phyloP scores from a whole-genome alignment of 2,888 invertebrate genomes.

The Listrodromus nycthemerus region DNA sequence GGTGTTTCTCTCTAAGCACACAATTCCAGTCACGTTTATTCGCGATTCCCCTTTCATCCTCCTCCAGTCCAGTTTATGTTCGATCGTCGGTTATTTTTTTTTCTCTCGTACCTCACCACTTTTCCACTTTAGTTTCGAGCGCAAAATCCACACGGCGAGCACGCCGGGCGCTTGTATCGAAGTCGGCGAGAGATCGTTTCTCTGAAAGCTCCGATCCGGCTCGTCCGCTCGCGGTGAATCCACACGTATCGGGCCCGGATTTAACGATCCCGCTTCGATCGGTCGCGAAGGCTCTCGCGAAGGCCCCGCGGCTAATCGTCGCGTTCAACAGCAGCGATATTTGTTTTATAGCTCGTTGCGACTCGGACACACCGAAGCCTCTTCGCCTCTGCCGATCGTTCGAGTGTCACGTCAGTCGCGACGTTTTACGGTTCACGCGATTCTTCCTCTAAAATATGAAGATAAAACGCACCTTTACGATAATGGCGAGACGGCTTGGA shows the following conservation, averaged over 20 bases:
- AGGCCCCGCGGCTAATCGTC: constrained; percentile 49
- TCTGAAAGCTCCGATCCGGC: constrained; percentile 49
- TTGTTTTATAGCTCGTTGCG: constrained; percentile 56
- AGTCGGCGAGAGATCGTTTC: constrained; percentile 36
- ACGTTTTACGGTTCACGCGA: constrained; percentile 45
- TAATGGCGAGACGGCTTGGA: constrained; percentile 18
- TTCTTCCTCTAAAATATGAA: constrained; percentile 5
- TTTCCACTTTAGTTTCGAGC: constrained; percentile 55
- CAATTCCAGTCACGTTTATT: constrained; percentile 51
- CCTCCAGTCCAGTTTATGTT: constrained; percentile 23
- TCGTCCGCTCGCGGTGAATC: constrained; percentile 31
- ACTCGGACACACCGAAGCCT: constrained; percentile 13
- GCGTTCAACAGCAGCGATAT: constrained; percentile 56
- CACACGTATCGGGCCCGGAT: constrained; percentile 40
- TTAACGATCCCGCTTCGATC: constrained; percentile 57
- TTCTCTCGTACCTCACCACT: constrained; percentile 19
- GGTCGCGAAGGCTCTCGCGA: constrained; percentile 25
- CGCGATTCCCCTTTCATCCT: constrained; percentile 33
- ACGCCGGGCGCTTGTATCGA: constrained; percentile 15
- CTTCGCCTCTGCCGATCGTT: constrained; percentile 1
- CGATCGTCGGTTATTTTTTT: constrained; percentile 1
- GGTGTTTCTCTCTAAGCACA: constrained; percentile 20
- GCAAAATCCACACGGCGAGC: constrained; percentile 37
- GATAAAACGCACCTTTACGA: constrained; percentile 35
- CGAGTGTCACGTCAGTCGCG: constrained; percentile 16